Evolutionary conservation across 2,888 invertebrate genomes (phyloP).

Genomic region (Hirtodrosophila cameraria): DNA sequence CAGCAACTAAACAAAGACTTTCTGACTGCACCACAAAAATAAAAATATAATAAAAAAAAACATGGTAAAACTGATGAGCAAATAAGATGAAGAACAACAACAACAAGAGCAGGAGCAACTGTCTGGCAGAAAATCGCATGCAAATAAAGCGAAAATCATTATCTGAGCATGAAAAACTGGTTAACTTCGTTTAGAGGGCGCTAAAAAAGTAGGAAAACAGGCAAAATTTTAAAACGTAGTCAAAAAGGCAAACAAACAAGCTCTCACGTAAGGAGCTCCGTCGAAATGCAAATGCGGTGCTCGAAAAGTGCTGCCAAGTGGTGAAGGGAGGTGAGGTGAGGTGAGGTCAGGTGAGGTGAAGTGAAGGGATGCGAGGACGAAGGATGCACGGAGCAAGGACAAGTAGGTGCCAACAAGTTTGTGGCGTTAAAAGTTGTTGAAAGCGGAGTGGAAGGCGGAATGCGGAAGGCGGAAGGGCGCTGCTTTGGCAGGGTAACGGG

Average conservation of each 20-base stretch:
- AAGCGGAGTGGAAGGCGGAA: constrained; percentile 21
- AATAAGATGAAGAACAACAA: constrained; percentile 3
- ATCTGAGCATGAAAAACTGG: constrained; percentile 75
- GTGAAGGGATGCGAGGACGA: constrained; percentile 7
- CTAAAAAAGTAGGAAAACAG: neutral
- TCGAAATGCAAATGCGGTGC: constrained; percentile 65
- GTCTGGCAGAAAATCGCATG: constrained; percentile 48
- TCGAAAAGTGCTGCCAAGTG: constrained; percentile 65
- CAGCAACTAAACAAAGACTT: constrained; percentile 19
- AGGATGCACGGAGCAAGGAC: constrained; percentile 23
- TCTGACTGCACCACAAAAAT: constrained; percentile 16
- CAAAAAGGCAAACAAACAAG: constrained; percentile 68
- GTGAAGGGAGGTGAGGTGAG: constrained; percentile 36
- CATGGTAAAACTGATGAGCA: too few relatives aligned
- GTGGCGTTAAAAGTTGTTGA: constrained; percentile 64
- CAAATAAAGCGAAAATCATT: constrained; percentile 79
- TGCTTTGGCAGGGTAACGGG: neutral
- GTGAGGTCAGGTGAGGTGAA: constrained; percentile 38
- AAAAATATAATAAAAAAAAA: constrained; percentile 15
- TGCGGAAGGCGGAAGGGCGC: neutral
- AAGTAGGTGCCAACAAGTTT: constrained; percentile 73
- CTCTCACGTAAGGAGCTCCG: constrained; percentile 32
- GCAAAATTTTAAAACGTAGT: constrained; percentile 70
- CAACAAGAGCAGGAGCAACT: constrained; percentile 12
- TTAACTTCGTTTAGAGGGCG: constrained; percentile 66